These are phyloP conservation scores for Agapornis roseicollis DNA, from an alignment of 2,113 vertebrate genomes.

Conservation along the genomic window DNA sequence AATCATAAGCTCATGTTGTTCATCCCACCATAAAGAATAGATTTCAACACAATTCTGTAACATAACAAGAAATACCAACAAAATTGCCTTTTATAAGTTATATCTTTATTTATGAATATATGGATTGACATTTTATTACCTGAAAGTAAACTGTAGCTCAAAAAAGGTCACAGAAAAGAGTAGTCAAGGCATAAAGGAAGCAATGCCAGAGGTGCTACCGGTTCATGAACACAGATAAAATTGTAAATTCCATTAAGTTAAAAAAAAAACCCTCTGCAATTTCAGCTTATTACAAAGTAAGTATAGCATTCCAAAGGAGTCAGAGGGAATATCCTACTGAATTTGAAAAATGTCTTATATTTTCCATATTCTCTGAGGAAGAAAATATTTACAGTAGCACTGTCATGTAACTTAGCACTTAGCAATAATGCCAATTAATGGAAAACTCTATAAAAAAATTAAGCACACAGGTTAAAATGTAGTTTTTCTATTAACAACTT, in stretches of 20 bases:
- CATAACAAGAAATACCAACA: neutral
- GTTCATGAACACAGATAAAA: neutral
- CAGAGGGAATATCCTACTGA: neutral
- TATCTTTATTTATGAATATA: neutral
- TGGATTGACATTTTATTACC: conserved; percentile 21
- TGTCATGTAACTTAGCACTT: neutral
- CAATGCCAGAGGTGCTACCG: neutral
- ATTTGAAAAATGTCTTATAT: neutral
- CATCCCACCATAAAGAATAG: neutral
- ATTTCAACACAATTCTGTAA: neutral
- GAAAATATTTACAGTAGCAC: neutral
- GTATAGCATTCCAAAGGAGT: neutral
- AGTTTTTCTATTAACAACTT: neutral
- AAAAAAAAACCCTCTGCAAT: neutral
- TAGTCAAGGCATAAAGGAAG: neutral
- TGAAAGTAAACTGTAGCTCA: neutral
- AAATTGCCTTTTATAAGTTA: neutral
- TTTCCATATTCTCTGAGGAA: neutral
- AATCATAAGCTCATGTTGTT: neutral
- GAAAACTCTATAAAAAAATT: neutral
- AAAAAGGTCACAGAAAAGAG: neutral
- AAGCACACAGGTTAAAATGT: neutral
- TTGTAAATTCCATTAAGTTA: neutral
- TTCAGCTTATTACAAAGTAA: neutral
- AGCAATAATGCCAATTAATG: neutral